A percentile compares a stretch with the other conserved stretches of the same genome.
Conservation (phyloP, 2,113 vertebrate species). For the Sorex fumeus region DNA sequence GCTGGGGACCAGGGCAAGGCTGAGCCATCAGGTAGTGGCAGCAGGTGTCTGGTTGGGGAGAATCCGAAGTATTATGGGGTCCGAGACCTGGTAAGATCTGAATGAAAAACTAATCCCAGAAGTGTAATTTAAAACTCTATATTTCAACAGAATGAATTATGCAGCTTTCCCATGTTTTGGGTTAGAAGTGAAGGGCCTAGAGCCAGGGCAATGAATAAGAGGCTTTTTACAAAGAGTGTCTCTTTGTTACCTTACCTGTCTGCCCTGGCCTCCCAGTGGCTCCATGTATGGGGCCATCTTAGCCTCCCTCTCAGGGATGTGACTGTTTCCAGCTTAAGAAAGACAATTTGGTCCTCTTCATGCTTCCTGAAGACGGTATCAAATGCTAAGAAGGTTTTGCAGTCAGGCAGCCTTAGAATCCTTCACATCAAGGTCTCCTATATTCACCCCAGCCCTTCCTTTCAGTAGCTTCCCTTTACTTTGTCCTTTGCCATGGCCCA, state of each 20-base stretch:
- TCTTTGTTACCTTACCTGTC: not conserved
- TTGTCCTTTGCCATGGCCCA: not conserved
- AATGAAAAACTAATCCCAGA: not conserved
- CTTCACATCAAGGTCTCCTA: not conserved
- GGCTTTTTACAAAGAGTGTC: not conserved
- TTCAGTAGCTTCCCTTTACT: not conserved
- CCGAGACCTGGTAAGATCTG: too few relatives aligned
- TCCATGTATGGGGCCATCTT: not conserved
- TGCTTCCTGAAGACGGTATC: not conserved
- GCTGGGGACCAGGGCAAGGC: not conserved
- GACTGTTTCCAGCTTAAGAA: not conserved
- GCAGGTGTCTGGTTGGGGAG: not conserved
- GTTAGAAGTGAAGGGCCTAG: not conserved
- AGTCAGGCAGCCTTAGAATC: not conserved
- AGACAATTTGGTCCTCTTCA: not conserved
- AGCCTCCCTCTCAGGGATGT: not conserved
- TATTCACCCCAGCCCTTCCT: not conserved
- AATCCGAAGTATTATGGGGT: too few relatives aligned
- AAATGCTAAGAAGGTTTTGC: not conserved
- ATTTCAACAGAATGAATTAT: not conserved
- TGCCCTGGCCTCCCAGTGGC: not conserved
- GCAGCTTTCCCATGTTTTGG: not conserved
- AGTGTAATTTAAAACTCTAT: not conserved
- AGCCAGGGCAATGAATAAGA: not conserved
- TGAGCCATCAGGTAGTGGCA: not conserved